Evolutionary conservation across 2,797 vertebrate species (phyloP).

Genomic region (Bufotes viridis): DNA sequence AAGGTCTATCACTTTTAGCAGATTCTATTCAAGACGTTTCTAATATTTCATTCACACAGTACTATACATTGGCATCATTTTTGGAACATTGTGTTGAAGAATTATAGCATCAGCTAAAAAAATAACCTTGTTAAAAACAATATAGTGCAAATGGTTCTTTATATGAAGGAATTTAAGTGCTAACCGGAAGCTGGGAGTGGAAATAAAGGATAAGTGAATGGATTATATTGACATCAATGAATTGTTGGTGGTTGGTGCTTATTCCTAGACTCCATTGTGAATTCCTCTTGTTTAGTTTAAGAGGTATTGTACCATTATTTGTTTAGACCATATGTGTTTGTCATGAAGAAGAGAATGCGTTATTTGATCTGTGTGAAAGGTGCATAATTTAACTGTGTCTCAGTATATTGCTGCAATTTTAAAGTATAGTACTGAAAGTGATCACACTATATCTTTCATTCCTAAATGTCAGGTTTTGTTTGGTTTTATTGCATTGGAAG

Average conservation of each 20-base stretch:
- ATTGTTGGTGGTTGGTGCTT: neutral
- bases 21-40: neutral
- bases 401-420: constrained; percentile 40
- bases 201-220: neutral
- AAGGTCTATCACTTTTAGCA: neutral
- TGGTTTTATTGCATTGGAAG: constrained; percentile 57
- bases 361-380: constrained; percentile 44
- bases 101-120: neutral
- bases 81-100: neutral
- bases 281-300: neutral
- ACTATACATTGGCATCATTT: neutral
- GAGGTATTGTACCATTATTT: neutral
- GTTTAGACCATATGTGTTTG: neutral
- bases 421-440: constrained; percentile 48
- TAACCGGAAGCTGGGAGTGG: neutral
- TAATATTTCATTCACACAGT: neutral
- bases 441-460: constrained; percentile 56
- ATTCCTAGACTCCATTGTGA: neutral
- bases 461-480: constrained; percentile 59
- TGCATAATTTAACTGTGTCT: constrained; percentile 50
- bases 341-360: constrained; percentile 2
- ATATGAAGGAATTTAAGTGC: neutral
- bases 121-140: neutral
- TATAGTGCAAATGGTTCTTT: neutral
- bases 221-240: neutral